A percentile compares a stretch with the other conserved stretches of the same genome.
phyloP scores from a whole-genome alignment of 2,888 invertebrate species.

The Xestia xanthographa region DNA sequence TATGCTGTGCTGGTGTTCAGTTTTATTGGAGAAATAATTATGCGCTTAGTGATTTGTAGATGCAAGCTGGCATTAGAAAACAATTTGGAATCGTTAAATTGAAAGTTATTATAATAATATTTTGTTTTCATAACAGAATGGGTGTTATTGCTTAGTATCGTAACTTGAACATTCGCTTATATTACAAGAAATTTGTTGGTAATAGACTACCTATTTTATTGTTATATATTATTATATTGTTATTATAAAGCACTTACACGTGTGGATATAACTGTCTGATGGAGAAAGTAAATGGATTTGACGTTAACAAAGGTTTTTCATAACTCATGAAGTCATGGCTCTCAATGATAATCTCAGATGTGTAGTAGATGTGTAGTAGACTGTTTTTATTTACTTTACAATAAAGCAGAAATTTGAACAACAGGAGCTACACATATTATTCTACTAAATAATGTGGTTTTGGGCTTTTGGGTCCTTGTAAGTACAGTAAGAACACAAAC shows the following conservation, averaged over 20 bases:
- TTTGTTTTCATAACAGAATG: neutral
- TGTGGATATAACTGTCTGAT: neutral
- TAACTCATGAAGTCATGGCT: conserved; percentile 6
- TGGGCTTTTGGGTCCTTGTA: too few relatives aligned
- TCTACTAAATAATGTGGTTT: too few relatives aligned
- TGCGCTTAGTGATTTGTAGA: neutral
- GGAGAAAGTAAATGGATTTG: neutral
- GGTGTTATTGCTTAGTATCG: neutral
- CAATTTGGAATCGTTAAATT: neutral
- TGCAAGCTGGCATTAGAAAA: neutral
- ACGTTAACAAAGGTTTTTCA: conserved; percentile 2
- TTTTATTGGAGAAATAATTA: neutral
- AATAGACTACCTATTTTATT: neutral
- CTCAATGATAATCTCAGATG: neutral
- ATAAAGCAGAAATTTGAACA: too few relatives aligned
- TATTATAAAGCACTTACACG: neutral
- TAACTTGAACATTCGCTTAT: neutral
- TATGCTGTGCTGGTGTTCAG: neutral
- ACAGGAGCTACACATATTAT: too few relatives aligned
- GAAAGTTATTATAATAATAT: conserved; percentile 2
- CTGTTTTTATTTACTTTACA: too few relatives aligned
- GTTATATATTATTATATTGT: too few relatives aligned
- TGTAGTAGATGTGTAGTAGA: too few relatives aligned
- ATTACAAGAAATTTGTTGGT: neutral
- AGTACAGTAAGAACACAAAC: too few relatives aligned